Percentiles rank a stretch among this genome's conserved stretches.
Evolutionary conservation across 2,797 vertebrate genomes (phyloP).

Genomic region (Hybognathus amarus): DNA sequence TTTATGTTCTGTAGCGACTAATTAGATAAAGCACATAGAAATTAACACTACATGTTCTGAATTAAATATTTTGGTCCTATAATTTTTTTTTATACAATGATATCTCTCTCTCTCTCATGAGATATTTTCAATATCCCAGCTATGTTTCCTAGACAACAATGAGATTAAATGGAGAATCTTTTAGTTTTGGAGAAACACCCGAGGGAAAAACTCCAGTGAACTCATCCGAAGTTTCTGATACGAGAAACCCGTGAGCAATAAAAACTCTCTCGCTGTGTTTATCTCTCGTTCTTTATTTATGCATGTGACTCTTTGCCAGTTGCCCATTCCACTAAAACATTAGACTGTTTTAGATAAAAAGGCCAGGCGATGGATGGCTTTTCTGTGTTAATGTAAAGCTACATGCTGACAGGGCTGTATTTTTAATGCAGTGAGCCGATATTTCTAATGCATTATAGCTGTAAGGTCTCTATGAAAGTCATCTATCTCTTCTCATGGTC

Average conservation of each 20-base stretch:
- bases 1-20: slow-evolving; percentile 30
- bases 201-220: neutral
- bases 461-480: slow-evolving; percentile 5
- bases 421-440: slow-evolving; percentile 48
- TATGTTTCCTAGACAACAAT: neutral
- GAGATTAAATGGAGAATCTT: neutral
- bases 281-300: slow-evolving; percentile 33
- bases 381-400: slow-evolving; percentile 40
- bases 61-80: neutral
- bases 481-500: neutral
- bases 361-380: slow-evolving; percentile 9
- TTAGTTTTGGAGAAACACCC: too few species aligned
- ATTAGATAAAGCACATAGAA: slow-evolving; percentile 37
- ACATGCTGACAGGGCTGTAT: slow-evolving; percentile 52
- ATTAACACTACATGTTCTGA: neutral
- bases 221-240: neutral
- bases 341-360: slow-evolving; percentile 35
- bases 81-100: neutral
- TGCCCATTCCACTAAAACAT: slow-evolving; percentile 28
- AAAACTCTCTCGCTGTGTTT: neutral
- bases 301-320: slow-evolving; percentile 18
- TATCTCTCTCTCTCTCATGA: neutral
- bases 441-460: slow-evolving; percentile 52
- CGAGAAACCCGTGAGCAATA: neutral
- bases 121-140: neutral